Base-by-base conservation (phyloP, 1,140 invertebrate genomes). In the Trichogramma pretiosum region DNA sequence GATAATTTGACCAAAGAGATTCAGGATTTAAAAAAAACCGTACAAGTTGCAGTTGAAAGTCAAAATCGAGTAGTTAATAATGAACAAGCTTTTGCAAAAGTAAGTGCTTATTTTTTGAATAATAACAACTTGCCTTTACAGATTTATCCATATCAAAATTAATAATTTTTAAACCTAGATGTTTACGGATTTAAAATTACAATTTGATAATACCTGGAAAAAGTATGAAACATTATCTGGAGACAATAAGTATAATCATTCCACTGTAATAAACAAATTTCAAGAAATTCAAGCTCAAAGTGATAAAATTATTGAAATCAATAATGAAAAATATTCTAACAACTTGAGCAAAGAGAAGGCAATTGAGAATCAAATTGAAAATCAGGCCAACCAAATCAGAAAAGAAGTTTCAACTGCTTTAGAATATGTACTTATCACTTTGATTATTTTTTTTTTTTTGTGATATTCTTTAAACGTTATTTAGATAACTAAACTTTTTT, bases 341-440 rank as follows among this genome's bases (percentile, higher is more conserved):
- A 52, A 44, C 46, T 1, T 52, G 5, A 35, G 57, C 5, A 43
- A 48, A 40, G 51, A 48, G 22, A 49, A 53, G 14, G 10, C 11
- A 24, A 49, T 67, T 18, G 53, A 56, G 26, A 47, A 61, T 8
- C 46, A 58, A 33, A 44, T 63, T 35, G 46, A 61, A 45, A 38
- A 35, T 9, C 24, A 56, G 14, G 46, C 64, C 13, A 44, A 52
- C 22, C 43, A 21, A n/a, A 57, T 69, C n/a, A 57, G 58, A 50
- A 50, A 39, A 7, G 56, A 60, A 43, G 22, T 63, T 41, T 38
- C 30, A 33, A 43, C 50, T 30, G 38, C 44, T 9, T 52, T 62
- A 5, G 43, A 64, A 52, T 35, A 65, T 49, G 66, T 67, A 60
- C 13, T 34, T 43, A 41, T 33, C 41, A 34, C n/a, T 33, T 28